Evolutionary conservation across 1,140 invertebrate species (phyloP), one percentile per base, ranked within the genome.

Genomic region (Diuraphis noxia): DNA sequence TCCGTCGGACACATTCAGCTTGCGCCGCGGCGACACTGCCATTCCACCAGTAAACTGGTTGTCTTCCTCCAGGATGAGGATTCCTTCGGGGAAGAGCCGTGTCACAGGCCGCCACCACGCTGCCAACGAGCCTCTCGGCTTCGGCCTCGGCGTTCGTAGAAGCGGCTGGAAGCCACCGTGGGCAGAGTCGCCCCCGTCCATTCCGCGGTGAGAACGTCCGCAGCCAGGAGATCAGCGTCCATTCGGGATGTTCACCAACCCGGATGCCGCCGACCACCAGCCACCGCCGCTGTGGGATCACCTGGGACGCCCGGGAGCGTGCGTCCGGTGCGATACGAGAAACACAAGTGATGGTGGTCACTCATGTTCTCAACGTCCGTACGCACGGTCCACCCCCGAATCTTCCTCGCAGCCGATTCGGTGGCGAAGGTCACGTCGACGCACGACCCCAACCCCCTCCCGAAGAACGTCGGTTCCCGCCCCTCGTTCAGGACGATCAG

Each of bases 271-370:
- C n/a, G 41, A 9, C 23, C 30, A 23, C 8, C 46, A 7, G 79
- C n/a, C n/a, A n/a, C 19, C 38, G 38, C 38, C 38, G 40, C n/a
- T 36, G 77, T 38, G 77, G 77, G 79, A 10, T 23, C 40, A 7
- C 38, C 38, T 21, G 4, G 23, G 3, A 40, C 25, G 40, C 21
- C 25, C 79, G 38, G 23, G 38, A 41, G n/a, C 84, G 46, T 36
- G n/a, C n/a, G n/a, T n/a, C n/a, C n/a, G n/a, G n/a, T n/a, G n/a
- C n/a, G n/a, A n/a, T n/a, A n/a, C n/a, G 25, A 19, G n/a, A 86
- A 84, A 25, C 38, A 84, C n/a, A 84, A 30, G 41, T 86, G 46
- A 86, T 86, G 41, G n/a, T 86, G 43, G 43, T 86, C 84, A 46
- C 30, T 46, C 84, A 46, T n/a, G 34, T 86, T 86, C 30, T 86